A percentile compares a stretch with the other conserved stretches of the same genome.
Conservation (phyloP, 1,140 invertebrate genomes). For the Ceratina australensis region DNA sequence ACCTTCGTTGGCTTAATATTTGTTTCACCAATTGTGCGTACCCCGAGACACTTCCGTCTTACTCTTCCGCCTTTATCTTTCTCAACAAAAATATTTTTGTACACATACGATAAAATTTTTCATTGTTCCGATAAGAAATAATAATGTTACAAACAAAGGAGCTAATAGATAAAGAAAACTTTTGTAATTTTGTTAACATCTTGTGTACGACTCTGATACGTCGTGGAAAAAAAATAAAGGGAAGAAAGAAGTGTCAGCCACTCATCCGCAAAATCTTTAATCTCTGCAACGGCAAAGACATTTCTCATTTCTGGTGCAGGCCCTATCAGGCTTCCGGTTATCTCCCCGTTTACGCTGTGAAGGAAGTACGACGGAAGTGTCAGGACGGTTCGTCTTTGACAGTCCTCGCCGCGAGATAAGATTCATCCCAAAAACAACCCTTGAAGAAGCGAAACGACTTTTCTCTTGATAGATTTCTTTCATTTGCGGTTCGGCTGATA, state of each 20-base stretch:
- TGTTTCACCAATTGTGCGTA: neutral
- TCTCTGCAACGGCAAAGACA: conserved; percentile 71
- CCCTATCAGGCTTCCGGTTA: conserved; percentile 76
- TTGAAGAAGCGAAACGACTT: conserved; percentile 53
- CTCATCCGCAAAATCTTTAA: conserved; percentile 66
- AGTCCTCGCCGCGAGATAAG: conserved; percentile 76
- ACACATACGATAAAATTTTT: no score
- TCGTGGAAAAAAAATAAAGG: conserved; percentile 14
- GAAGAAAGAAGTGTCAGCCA: conserved; percentile 43
- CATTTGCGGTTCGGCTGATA: conserved; percentile 8
- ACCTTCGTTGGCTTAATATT: neutral
- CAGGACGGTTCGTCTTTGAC: conserved; percentile 74
- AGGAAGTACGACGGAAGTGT: conserved; percentile 72
- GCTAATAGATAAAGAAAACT: no score
- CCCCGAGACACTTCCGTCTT: neutral
- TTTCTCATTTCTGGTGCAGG: conserved; percentile 78
- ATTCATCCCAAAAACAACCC: conserved; percentile 63
- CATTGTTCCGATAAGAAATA: no score
- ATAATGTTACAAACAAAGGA: no score
- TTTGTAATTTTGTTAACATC: neutral
- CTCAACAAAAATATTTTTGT: no score
- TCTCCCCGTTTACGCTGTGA: conserved; percentile 67
- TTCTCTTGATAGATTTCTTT: conserved; percentile 55
- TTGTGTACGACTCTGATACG: neutral
- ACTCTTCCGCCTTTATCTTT: no score